Evolutionary conservation across 2,797 vertebrate genomes (phyloP).

Genomic region (Pempheris klunzingeri): DNA sequence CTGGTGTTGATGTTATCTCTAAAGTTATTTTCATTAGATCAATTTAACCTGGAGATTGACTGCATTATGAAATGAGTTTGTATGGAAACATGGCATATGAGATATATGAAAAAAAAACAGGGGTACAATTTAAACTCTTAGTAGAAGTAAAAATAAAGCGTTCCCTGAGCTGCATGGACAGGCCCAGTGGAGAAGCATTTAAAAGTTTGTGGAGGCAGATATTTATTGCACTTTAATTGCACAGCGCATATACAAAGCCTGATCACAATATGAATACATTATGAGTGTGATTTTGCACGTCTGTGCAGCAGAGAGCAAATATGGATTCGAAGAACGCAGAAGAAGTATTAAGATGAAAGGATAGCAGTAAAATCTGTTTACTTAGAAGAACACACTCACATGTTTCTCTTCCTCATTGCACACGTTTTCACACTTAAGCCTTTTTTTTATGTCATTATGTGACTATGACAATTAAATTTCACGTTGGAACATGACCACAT

Average conservation of each 20-base stretch:
- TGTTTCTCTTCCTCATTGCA: neutral
- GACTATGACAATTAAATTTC: conserved; percentile 7
- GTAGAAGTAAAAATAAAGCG: conserved; percentile 4
- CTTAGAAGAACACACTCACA: neutral
- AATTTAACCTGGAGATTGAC: conserved; percentile 1
- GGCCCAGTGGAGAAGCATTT: conserved; percentile 10
- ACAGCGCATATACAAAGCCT: conserved; percentile 7
- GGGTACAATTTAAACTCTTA: neutral
- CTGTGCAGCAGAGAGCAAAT: conserved; percentile 2
- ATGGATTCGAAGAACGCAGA: neutral
- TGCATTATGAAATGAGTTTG: neutral
- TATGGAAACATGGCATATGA: neutral
- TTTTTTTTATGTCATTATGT: conserved; percentile 11
- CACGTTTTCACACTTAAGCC: neutral
- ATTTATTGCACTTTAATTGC: neutral
- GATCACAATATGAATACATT: conserved; percentile 3
- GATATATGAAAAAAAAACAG: neutral
- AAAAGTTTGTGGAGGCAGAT: conserved; percentile 9
- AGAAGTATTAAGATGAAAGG: neutral
- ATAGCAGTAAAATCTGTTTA: neutral
- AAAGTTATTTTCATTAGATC: conserved; percentile 3
- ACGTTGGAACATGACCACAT: conserved; percentile 18
- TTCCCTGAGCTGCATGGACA: conserved; percentile 45
- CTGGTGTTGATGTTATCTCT: conserved; percentile 7
- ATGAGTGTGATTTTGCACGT: conserved; percentile 8